phyloP scores from a whole-genome alignment of 2,113 vertebrate genomes.

The Riparia riparia region DNA sequence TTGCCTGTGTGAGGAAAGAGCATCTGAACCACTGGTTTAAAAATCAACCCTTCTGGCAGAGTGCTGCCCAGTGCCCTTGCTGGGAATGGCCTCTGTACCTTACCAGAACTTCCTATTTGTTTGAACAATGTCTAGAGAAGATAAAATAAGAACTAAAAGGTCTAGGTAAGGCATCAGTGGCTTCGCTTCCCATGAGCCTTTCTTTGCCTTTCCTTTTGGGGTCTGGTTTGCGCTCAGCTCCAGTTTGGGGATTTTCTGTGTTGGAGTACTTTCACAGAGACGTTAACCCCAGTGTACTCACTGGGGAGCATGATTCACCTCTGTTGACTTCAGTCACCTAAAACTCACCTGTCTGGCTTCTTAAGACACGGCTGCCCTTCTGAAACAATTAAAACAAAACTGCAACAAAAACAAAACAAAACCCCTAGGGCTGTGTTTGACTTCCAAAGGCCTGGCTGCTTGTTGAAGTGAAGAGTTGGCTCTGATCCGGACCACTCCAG shows the following conservation, averaged over 20 bases:
- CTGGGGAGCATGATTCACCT: not conserved
- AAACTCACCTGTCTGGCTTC: not conserved
- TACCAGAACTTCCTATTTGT: slow-evolving; percentile 6
- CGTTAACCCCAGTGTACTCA: fast-evolving
- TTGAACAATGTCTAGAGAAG: slow-evolving; percentile 20
- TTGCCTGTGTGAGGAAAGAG: not conserved
- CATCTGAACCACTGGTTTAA: not conserved
- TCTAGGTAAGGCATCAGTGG: not conserved
- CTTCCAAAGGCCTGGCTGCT: not conserved
- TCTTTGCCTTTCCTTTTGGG: not conserved
- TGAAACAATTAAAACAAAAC: not conserved
- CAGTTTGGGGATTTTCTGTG: not conserved
- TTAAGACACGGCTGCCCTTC: not conserved
- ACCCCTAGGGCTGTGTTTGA: not conserved
- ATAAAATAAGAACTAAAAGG: not conserved
- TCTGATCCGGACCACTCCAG: not conserved
- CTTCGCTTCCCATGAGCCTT: not conserved
- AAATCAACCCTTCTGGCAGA: not conserved
- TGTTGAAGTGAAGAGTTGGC: not conserved
- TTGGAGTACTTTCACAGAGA: not conserved
- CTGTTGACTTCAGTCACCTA: not conserved
- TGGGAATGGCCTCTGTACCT: not conserved
- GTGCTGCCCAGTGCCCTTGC: not conserved
- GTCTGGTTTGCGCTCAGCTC: not conserved
- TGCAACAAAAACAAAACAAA: not conserved